These are phyloP conservation scores for Oxycera nigricornis DNA, from an alignment of 2,888 invertebrate genomes.

Conservation along the genomic window DNA sequence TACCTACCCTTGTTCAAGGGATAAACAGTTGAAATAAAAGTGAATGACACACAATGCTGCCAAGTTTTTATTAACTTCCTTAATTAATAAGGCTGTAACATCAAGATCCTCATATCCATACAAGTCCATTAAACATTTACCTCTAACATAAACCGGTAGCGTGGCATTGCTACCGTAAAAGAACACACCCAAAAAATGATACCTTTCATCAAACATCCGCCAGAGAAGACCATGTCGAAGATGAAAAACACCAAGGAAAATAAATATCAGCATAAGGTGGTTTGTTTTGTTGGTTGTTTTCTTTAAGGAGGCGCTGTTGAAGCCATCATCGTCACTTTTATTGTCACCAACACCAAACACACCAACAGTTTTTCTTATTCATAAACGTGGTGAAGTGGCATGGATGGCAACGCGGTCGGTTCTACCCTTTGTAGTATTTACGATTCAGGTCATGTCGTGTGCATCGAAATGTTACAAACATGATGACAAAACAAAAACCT, in stretches of 20 bases:
- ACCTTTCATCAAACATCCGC: too few relatives aligned
- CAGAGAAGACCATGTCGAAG: too few relatives aligned
- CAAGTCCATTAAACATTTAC: too few relatives aligned
- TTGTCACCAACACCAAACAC: neutral
- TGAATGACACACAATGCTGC: too few relatives aligned
- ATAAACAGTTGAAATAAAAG: too few relatives aligned
- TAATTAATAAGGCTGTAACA: too few relatives aligned
- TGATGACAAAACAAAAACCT: conserved; percentile 24
- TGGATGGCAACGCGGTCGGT: neutral
- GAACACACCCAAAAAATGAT: too few relatives aligned
- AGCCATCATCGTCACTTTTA: conserved; percentile 1
- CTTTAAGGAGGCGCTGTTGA: neutral
- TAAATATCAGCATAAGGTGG: neutral
- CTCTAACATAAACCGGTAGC: too few relatives aligned
- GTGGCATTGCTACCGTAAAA: too few relatives aligned
- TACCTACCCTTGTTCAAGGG: too few relatives aligned
- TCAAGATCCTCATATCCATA: too few relatives aligned
- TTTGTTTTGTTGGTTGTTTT: neutral
- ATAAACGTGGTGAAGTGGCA: neutral
- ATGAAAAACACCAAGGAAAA: neutral
- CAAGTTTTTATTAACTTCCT: too few relatives aligned
- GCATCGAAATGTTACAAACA: conserved; percentile 37
- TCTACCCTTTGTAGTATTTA: conserved; percentile 24
- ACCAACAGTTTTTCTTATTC: neutral
- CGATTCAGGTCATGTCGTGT: conserved; percentile 39